Percentiles rank a stretch among this genome's conserved stretches.
phyloP scores from a whole-genome alignment of 2,113 vertebrate genomes.

The Dasyornis broadbenti region DNA sequence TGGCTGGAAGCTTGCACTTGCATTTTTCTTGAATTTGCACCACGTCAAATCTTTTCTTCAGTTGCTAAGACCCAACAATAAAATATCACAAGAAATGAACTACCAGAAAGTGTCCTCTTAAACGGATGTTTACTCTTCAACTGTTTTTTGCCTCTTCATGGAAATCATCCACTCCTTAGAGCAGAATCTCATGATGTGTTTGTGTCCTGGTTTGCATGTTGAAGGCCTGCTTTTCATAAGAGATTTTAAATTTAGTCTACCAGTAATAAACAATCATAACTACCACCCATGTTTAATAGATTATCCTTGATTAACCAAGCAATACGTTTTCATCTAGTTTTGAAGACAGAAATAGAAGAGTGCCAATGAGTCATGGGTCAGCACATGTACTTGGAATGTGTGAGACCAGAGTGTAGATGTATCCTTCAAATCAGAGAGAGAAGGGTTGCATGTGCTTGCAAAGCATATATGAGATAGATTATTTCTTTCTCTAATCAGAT shows the following conservation, averaged over 20 bases:
- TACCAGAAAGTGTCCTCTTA: background rate
- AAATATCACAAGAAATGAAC: background rate
- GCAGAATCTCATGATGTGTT: background rate
- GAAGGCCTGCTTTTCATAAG: background rate
- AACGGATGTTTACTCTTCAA: background rate
- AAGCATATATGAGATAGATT: background rate
- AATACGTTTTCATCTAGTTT: background rate
- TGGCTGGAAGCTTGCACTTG: background rate
- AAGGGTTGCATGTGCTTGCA: background rate
- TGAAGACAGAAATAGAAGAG: background rate
- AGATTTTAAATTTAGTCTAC: background rate
- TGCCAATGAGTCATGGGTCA: background rate
- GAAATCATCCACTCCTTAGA: background rate
- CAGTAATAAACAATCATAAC: background rate
- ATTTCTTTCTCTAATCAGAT: background rate
- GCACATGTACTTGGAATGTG: rapidly evolving
- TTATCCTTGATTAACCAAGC: background rate
- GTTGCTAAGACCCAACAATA: background rate
- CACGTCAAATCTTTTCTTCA: background rate
- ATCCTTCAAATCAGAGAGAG: background rate
- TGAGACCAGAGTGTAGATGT: background rate
- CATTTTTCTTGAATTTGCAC: background rate
- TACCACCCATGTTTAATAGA: background rate
- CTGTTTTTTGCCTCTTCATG: background rate
- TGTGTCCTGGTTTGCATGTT: background rate